Percentiles rank a stretch among this genome's conserved stretches.
Evolutionary conservation across 2,113 vertebrate species (phyloP).

Genomic region (Antechinus flavipes): DNA sequence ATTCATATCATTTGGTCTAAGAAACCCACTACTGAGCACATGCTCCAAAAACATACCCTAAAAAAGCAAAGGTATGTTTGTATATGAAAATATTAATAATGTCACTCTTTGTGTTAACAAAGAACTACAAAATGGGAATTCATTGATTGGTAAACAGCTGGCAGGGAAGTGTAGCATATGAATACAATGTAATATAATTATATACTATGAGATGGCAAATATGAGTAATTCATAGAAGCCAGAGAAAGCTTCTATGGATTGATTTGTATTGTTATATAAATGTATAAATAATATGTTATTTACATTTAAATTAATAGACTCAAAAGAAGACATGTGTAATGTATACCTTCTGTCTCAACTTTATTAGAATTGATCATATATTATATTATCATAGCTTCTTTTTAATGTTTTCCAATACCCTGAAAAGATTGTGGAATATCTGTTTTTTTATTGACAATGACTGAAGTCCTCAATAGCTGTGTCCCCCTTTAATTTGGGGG

Average conservation of each 20-base stretch:
- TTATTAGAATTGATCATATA: neutral
- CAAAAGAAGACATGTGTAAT: neutral
- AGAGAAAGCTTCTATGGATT: neutral
- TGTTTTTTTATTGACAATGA: neutral
- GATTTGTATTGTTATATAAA: neutral
- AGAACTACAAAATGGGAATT: neutral
- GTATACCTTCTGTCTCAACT: neutral
- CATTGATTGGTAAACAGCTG: neutral
- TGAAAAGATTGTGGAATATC: neutral
- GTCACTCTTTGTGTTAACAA: neutral
- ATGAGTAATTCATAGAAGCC: neutral
- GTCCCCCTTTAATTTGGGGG: neutral
- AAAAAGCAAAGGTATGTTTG: neutral
- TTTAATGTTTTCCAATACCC: neutral
- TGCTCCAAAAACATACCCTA: neutral
- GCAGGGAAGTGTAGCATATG: neutral
- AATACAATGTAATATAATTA: neutral
- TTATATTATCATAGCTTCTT: neutral
- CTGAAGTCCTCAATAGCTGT: neutral
- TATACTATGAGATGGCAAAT: neutral
- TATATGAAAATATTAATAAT: neutral
- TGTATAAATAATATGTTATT: neutral
- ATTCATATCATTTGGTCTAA: neutral
- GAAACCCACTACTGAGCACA: neutral
- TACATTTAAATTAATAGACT: neutral